These are phyloP conservation scores for Simalia tracyae DNA, from an alignment of 2,797 vertebrate species.

Conservation along the genomic window DNA sequence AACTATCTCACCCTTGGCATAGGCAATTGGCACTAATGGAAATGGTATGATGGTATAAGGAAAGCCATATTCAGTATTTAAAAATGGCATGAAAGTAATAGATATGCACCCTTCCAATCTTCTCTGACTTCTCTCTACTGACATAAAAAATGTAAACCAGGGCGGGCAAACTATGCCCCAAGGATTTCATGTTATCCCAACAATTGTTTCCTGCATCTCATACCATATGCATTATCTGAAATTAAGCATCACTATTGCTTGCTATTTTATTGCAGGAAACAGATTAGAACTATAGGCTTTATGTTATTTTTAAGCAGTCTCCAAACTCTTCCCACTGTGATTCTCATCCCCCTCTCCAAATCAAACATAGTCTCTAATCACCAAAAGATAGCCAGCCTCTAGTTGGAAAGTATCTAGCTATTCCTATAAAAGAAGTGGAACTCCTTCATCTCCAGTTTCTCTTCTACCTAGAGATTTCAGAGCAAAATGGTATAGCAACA, in stretches of 20 bases:
- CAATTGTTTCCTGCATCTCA: neutral
- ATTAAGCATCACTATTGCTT: neutral
- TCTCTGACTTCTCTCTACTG: neutral
- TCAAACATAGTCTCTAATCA: neutral
- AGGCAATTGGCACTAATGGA: neutral
- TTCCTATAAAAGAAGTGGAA: neutral
- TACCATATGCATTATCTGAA: neutral
- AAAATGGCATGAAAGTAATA: neutral
- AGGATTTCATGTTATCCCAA: neutral
- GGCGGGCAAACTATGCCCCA: neutral
- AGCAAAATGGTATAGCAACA: neutral
- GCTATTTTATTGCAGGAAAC: neutral
- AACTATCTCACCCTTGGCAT: neutral
- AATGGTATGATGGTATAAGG: neutral
- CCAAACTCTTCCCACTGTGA: neutral
- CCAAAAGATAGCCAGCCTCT: neutral
- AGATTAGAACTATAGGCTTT: neutral
- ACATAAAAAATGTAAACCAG: neutral
- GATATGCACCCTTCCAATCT: neutral
- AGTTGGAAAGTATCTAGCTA: neutral
- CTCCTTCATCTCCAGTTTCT: neutral
- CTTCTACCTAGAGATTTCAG: neutral
- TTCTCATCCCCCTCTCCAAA: rapidly evolving
- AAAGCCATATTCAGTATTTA: neutral
- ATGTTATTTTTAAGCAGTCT: neutral